Conservation (phyloP, 2,113 vertebrate species). For the Dromas ardeola region DNA sequence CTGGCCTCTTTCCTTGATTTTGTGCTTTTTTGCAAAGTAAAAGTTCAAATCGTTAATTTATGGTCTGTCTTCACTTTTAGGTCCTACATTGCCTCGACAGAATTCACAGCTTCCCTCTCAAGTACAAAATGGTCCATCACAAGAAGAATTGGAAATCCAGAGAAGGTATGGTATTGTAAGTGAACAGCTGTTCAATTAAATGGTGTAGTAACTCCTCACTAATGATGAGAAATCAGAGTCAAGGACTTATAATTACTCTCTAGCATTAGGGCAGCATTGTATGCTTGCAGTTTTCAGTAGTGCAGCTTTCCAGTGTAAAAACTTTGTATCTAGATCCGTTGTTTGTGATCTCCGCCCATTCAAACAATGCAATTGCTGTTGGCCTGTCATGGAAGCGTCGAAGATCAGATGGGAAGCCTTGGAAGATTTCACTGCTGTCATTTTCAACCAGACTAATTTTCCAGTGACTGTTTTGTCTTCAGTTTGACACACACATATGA, state of each 20-base stretch:
- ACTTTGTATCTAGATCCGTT: neutral
- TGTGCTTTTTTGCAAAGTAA: neutral
- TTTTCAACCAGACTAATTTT: slow-evolving; percentile 10
- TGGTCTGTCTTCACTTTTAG: slow-evolving; percentile 72
- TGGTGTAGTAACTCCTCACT: neutral
- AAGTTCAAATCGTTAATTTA: neutral
- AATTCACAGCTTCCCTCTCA: slow-evolving; percentile 83
- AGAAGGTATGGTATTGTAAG: slow-evolving; percentile 81
- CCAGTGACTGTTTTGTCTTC: neutral
- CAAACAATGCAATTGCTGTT: neutral
- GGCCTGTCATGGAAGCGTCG: neutral
- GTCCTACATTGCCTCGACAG: slow-evolving; percentile 91
- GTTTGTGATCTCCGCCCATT: neutral
- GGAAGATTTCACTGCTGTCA: neutral
- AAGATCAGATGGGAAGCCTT: neutral
- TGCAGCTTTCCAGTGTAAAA: neutral
- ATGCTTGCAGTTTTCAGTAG: neutral
- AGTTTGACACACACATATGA: neutral
- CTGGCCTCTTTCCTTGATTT: slow-evolving; percentile 54
- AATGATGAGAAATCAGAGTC: neutral
- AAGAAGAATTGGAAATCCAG: slow-evolving; percentile 94
- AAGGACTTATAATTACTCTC: neutral
- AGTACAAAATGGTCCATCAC: slow-evolving; percentile 94
- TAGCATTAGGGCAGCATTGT: neutral
- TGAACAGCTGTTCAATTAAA: neutral